Evolutionary conservation across 2,888 invertebrate genomes (phyloP), one percentile per base, ranked within the genome.

Genomic region (Eubasilissa splendida): DNA sequence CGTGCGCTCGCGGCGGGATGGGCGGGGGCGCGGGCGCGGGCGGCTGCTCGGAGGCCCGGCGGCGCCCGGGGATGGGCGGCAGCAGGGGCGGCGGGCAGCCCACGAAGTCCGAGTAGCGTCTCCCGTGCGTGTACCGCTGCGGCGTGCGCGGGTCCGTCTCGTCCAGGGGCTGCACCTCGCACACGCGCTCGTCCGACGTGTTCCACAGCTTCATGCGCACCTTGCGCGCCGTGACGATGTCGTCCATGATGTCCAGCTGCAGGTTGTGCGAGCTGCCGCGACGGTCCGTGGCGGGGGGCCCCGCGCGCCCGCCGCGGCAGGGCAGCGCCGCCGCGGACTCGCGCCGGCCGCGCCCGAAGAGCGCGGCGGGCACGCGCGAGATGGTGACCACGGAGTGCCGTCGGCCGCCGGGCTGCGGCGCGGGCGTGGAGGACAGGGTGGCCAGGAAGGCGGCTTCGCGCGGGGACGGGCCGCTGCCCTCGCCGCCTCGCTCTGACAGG

Each of bases 341-440:
- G 12, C 96, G 92, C 0, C 96, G 92, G 79, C 93, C 94, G 14
- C 95, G 92, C 0, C 95, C 95, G 85, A 96, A 96, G 4, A 96
- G 87, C 1, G 94, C 92, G 68, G 93, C 91, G 3, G 96, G 96
- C 75, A 96, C 95, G 87, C 94, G 93, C 0, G 95, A 96, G 85
- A 96, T 96, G 84, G 96, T 96, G 31, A 96, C 96, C 66, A 96
- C 96, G 79, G 96, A 96, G 88, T 96, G 96, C 85, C 96, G 92
- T 88, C 90, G 88, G 84, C 96, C 91, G 0, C 95, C 95, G 0
- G 95, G 92, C 76, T 93, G 93, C 2, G 94, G 93, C 53, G 92
- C 91, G 5, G 95, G 93, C 0, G 94, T 93, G 85, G 94, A 93
- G 82, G 95, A 95, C 11, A 96, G 89, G 0, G 96, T 96, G 3